Conservation (phyloP, 2,113 vertebrate genomes). For the Crotalus viridis region DNA sequence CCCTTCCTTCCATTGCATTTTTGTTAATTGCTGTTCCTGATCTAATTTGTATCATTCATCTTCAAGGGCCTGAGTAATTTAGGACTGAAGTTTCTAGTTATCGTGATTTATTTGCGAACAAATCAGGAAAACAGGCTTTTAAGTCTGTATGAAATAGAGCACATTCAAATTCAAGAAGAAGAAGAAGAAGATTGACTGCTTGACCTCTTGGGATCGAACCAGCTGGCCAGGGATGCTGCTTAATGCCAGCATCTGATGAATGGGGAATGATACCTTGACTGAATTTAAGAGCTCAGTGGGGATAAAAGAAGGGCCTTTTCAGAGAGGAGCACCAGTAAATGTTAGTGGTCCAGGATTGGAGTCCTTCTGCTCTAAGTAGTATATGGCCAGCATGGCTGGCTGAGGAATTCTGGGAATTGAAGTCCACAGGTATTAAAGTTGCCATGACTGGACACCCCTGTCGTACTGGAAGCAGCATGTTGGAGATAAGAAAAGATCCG, state of each 20-base stretch:
- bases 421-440: not conserved
- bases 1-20: not conserved
- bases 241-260: not conserved
- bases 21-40: not conserved
- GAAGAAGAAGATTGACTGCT: not conserved
- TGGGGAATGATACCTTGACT: not conserved
- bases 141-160: not conserved
- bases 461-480: not conserved
- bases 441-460: not conserved
- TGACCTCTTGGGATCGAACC: not conserved
- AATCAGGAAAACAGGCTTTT: not conserved
- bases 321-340: not conserved
- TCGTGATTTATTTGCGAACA: not conserved
- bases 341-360: not conserved
- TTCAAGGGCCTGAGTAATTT: not conserved
- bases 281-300: not conserved
- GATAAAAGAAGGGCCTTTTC: not conserved
- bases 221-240: not conserved
- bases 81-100: not conserved
- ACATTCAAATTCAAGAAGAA: not conserved
- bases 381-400: too few relatives aligned
- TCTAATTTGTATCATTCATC: not conserved
- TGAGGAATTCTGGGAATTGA: not conserved
- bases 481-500: not conserved
- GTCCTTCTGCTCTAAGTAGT: not conserved